Percentiles rank a stretch among this genome's conserved stretches.
These are phyloP conservation scores for Lasioglossum pauxillum DNA, from an alignment of 2,888 invertebrate genomes.

Conservation along the genomic window DNA sequence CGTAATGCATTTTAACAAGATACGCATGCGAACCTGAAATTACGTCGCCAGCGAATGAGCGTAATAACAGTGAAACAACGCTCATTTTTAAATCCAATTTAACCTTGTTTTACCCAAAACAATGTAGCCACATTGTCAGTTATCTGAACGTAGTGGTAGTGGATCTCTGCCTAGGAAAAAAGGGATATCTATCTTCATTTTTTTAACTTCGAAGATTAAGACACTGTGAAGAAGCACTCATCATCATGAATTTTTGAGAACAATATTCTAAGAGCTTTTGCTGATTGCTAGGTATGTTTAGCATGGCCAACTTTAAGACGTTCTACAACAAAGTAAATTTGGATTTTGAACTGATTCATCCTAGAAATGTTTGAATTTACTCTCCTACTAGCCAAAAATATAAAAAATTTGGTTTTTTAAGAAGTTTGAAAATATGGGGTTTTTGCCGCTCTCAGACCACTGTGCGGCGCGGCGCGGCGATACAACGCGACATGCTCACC, in stretches of 20 bases:
- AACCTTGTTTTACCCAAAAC: background rate
- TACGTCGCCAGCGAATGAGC: background rate
- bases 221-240: background rate
- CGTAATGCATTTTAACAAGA: background rate
- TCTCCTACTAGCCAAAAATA: too few species aligned
- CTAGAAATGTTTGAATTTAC: too few species aligned
- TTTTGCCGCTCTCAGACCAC: too few species aligned
- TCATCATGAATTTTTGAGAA: background rate
- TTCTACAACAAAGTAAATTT: too few species aligned
- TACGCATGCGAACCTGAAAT: background rate
- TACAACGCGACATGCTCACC: too few species aligned
- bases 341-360: too few species aligned
- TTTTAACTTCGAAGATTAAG: background rate
- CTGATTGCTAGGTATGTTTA: too few species aligned
- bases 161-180: background rate
- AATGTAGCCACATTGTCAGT: background rate
- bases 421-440: too few species aligned
- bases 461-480: too few species aligned
- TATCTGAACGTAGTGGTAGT: background rate
- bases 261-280: background rate
- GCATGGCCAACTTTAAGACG: too few species aligned
- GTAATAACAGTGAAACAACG: background rate
- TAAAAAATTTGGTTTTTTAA: too few species aligned
- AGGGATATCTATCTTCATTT: background rate
- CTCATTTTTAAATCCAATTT: background rate